These are phyloP conservation scores for Bombus fervidus DNA, from an alignment of 1,140 invertebrate genomes.

Conservation along the genomic window DNA sequence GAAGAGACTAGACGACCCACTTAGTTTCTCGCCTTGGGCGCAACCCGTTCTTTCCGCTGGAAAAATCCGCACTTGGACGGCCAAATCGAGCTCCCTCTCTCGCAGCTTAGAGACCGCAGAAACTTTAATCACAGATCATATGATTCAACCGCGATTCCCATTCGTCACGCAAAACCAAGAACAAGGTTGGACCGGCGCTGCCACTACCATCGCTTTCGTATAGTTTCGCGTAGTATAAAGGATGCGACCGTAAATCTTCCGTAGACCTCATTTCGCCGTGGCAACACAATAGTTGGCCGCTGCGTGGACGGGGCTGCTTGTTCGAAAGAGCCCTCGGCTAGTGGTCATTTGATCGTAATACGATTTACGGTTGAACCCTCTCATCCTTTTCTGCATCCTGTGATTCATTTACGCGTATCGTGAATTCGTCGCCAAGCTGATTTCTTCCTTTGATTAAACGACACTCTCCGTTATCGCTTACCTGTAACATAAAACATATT, in stretches of 20 bases:
- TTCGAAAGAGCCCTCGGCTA: slow-evolving; percentile 58
- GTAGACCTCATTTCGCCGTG: slow-evolving; percentile 69
- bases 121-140: slow-evolving; percentile 65
- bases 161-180: slow-evolving; percentile 60
- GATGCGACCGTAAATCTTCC: slow-evolving; percentile 72
- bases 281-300: slow-evolving; percentile 71
- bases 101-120: neutral
- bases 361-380: slow-evolving; percentile 71
- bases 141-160: slow-evolving; percentile 52
- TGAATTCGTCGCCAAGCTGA: no score
- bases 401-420: neutral
- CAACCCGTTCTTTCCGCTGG: no score
- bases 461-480: neutral
- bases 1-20: neutral
- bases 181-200: neutral
- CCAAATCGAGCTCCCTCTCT: neutral
- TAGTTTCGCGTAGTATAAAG: slow-evolving; percentile 62
- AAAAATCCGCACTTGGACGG: neutral
- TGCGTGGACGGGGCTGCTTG: slow-evolving; percentile 49
- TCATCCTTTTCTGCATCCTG: slow-evolving; percentile 2
- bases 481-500: neutral
- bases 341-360: slow-evolving; percentile 70
- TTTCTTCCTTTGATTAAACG: neutral
- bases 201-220: slow-evolving; percentile 17
- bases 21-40: neutral